Conservation (phyloP, 2,888 invertebrate genomes). For the Celastrina argiolus region DNA sequence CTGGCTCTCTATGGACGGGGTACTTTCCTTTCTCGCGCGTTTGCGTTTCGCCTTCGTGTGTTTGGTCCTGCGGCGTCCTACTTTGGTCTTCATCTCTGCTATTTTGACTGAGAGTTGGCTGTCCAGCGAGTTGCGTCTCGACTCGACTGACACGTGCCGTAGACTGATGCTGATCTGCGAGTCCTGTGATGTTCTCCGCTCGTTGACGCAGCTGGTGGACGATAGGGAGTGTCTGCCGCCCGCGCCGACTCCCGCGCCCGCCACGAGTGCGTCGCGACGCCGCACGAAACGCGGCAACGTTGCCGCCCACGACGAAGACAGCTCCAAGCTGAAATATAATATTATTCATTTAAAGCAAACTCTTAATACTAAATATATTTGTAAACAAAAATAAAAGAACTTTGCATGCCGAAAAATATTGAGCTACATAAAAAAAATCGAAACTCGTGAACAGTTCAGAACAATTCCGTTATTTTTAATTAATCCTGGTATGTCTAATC, state of each 20-base stretch:
- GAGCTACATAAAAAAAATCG: too few species aligned
- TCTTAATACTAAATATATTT: too few species aligned
- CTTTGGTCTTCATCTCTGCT: conserved; percentile 88
- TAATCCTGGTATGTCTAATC: too few species aligned
- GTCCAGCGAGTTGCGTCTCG: conserved; percentile 90
- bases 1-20: conserved; percentile 90
- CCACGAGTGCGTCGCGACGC: conserved; percentile 88
- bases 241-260: conserved; percentile 68
- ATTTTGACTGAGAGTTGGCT: conserved; percentile 92
- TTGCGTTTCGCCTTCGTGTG: conserved; percentile 65
- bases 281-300: conserved; percentile 91
- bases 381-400: too few species aligned
- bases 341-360: too few species aligned
- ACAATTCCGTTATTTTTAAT: too few species aligned
- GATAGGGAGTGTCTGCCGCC: conserved; percentile 66
- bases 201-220: conserved; percentile 67
- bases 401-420: too few species aligned
- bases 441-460: too few species aligned
- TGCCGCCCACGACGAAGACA: conserved; percentile 95
- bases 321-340: conserved; percentile 80
- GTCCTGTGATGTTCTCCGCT: conserved; percentile 80
- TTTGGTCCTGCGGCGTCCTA: conserved; percentile 71
- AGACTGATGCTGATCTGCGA: conserved; percentile 87
- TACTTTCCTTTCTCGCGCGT: conserved; percentile 80
- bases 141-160: conserved; percentile 90